These are phyloP conservation scores for Nannobrachium achirus DNA, from an alignment of 2,113 vertebrate species.

Conservation along the genomic window DNA sequence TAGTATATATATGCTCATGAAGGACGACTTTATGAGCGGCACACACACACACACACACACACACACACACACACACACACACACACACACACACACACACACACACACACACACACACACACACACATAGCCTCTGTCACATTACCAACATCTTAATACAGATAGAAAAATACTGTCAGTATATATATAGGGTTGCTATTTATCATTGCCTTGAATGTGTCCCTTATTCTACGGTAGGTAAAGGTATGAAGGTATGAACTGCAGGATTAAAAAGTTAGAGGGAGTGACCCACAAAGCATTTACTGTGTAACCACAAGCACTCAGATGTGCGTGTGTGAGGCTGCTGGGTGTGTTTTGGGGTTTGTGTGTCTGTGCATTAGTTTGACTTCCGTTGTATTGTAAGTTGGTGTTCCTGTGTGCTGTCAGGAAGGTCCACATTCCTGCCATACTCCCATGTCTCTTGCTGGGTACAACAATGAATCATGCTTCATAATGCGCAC, in stretches of 20 bases:
- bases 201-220: neutral
- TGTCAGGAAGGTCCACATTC: constrained; percentile 68
- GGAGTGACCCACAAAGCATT: constrained; percentile 21
- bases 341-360: constrained; percentile 15
- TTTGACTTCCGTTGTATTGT: neutral
- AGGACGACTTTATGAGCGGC: constrained; percentile 61
- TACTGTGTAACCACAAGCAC: constrained; percentile 8
- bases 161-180: constrained; percentile 5
- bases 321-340: constrained; percentile 6
- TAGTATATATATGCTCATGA: constrained; percentile 41
- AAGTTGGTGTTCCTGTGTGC: constrained; percentile 35
- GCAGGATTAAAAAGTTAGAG: constrained; percentile 16
- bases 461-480: neutral
- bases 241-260: neutral
- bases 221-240: neutral
- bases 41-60: no score
- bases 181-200: neutral
- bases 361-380: constrained; percentile 32
- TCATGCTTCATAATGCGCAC: constrained; percentile 4
- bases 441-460: constrained; percentile 31
- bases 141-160: constrained; percentile 6
- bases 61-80: no score
- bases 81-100: no score
- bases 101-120: no score
- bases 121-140: neutral